Conservation (phyloP, 2,797 vertebrate genomes). For the Sardinella longiceps region DNA sequence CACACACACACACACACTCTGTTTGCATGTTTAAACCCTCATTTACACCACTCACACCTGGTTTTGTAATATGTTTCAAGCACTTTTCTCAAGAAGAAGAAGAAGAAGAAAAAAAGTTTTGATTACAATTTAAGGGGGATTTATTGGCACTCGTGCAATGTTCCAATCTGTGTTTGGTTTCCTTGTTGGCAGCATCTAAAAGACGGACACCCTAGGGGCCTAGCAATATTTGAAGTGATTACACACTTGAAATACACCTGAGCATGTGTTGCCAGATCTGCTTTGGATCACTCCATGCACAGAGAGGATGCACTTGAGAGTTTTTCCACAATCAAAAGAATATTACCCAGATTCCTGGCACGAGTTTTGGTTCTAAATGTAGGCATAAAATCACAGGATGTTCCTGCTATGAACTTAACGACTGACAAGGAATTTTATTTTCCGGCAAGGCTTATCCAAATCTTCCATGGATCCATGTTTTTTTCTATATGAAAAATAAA, state of each 20-base stretch:
- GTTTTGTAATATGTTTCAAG: not conserved
- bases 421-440: not conserved
- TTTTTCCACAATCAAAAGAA: conserved; percentile 19
- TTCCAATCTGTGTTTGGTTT: not conserved
- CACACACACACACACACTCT: too few relatives aligned
- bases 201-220: not conserved
- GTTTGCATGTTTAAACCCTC: not conserved
- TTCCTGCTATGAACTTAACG: not conserved
- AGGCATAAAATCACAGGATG: not conserved
- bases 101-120: not conserved
- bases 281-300: not conserved
- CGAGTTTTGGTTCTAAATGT: not conserved
- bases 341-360: not conserved
- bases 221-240: conserved; percentile 8
- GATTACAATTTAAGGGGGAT: not conserved
- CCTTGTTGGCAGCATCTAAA: not conserved
- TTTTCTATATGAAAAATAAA: not conserved
- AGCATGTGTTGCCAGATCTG: not conserved
- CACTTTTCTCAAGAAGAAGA: not conserved
- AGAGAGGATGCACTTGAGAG: not conserved
- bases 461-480: not conserved
- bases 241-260: not conserved
- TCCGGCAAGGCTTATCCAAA: not conserved
- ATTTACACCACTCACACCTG: not conserved
- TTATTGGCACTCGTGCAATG: not conserved